Percentiles rank a stretch among this genome's conserved stretches.
Conservation (phyloP, 1,140 invertebrate species). For the Drosophila miranda region DNA sequence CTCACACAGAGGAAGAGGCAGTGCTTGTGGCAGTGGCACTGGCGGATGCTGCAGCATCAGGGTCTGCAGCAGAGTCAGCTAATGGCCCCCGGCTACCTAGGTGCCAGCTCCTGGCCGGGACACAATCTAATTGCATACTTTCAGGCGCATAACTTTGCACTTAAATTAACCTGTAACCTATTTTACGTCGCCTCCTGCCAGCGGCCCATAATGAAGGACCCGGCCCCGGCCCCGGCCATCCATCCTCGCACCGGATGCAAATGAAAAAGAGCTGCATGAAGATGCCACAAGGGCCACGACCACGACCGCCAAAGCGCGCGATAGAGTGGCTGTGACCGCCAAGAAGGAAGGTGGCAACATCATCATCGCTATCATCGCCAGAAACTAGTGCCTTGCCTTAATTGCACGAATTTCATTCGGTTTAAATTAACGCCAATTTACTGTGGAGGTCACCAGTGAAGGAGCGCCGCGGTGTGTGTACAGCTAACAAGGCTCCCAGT, state of each 20-base stretch:
- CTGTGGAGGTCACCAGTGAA: slow-evolving; percentile 56
- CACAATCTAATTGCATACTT: slow-evolving; percentile 76
- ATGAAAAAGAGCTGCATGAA: slow-evolving; percentile 64
- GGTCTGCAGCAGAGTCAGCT: not conserved
- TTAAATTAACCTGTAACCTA: slow-evolving; percentile 79
- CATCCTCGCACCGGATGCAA: slow-evolving; percentile 58
- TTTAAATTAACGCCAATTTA: slow-evolving; percentile 80
- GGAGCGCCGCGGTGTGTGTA: slow-evolving; percentile 14
- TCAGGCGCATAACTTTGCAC: slow-evolving; percentile 75
- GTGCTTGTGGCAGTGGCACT: too few relatives aligned
- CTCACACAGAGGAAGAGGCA: not conserved
- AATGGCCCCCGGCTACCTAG: not conserved
- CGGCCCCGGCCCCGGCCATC: slow-evolving; percentile 1
- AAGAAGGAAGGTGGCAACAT: slow-evolving; percentile 7
- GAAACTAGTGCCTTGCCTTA: slow-evolving; percentile 49
- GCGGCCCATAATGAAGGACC: slow-evolving; percentile 68
- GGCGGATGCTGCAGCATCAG: not conserved
- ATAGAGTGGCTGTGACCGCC: too few relatives aligned
- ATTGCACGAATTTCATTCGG: slow-evolving; percentile 81
- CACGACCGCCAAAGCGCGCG: slow-evolving; percentile 37
- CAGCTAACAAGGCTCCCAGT: slow-evolving; percentile 3
- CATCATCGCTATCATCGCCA: slow-evolving; percentile 28
- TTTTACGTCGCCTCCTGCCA: slow-evolving; percentile 57
- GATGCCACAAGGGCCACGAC: slow-evolving; percentile 48
- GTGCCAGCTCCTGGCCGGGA: slow-evolving; percentile 33